Base-by-base conservation (phyloP, 2,888 invertebrate species). In the Patella depressa region DNA sequence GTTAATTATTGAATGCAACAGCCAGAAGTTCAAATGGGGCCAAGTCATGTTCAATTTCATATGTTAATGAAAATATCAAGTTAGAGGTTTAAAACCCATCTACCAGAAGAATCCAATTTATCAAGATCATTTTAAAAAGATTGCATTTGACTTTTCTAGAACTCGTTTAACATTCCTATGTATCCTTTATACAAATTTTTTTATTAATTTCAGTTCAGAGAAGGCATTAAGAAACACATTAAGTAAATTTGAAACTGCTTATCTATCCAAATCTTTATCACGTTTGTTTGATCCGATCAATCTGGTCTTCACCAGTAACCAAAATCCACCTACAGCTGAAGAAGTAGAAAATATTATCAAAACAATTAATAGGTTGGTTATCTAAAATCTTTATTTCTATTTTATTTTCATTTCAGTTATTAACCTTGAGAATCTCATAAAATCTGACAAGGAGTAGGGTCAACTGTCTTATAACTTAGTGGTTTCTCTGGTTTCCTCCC, bases 241-340 rank as follows among this genome's bases (percentile, higher is more conserved):
- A 55, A 93, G 94, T 24, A 94, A 94, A 85, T 96, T 96, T 93
- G 97, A 97, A 92, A 96, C 95, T 87, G 94, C 96, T 0, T 97
- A 96, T 91, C 91, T 97, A 74, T 96, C 96, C 0, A 95, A 95
- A 87, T 97, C 97, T 1, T 93, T 97, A 82, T 95, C 95, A 0
- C 94, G 95, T 81, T 93, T 98, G 45, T 93, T 97, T 83, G 96
- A 97, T 89, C 95, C 96, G 11, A 95, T 97, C 0, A 95, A 97
- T 88, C 94, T 95, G 77, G 96, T 96, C 94, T 97, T 95, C 91
- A 93, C 94, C 90, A 94, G 94, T 75, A 88, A 89, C 9, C 94
- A 93, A 84, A 93, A 94, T 83, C 93, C 94, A 0, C 96, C 96
- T 0, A 93, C 93, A 54, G 94, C 94, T 89, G 95, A 96, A 85